phyloP scores from a whole-genome alignment of 2,797 vertebrate genomes.

The Tenualosa ilisha region DNA sequence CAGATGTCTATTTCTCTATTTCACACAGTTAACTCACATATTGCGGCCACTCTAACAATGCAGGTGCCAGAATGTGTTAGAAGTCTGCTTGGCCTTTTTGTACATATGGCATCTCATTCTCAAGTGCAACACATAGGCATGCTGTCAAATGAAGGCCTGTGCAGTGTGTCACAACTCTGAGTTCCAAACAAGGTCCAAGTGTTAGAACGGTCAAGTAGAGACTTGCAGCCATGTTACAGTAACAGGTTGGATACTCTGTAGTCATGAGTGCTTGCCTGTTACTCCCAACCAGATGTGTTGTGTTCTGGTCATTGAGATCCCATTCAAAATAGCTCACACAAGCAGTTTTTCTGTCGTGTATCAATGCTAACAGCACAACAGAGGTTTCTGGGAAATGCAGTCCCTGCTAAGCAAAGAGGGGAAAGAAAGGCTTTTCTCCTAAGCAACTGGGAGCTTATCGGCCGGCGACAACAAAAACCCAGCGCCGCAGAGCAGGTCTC shows the following conservation, averaged over 20 bases:
- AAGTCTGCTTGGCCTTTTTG: conserved; percentile 41
- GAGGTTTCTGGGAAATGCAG: background rate
- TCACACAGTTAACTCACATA: conserved; percentile 46
- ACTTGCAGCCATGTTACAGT: background rate
- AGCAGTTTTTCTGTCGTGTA: background rate
- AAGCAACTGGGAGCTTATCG: background rate
- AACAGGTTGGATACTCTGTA: background rate
- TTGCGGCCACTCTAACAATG: conserved; percentile 21
- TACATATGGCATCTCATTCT: conserved; percentile 11
- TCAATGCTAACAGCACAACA: background rate
- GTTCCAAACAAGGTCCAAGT: background rate
- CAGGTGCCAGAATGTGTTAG: conserved; percentile 40
- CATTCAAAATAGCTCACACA: background rate
- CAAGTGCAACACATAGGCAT: conserved; percentile 26
- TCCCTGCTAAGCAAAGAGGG: background rate
- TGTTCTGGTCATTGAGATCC: background rate
- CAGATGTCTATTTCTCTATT: conserved; percentile 20
- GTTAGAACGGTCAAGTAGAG: background rate
- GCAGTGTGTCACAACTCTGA: background rate
- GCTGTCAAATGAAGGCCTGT: conserved; percentile 4
- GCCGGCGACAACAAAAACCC: background rate
- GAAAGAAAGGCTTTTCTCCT: background rate
- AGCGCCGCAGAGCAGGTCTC: background rate
- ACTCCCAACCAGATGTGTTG: background rate
- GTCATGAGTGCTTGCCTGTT: background rate